Evolutionary conservation across 2,797 vertebrate genomes (phyloP).

Genomic region (Poeciliopsis presidionis): DNA sequence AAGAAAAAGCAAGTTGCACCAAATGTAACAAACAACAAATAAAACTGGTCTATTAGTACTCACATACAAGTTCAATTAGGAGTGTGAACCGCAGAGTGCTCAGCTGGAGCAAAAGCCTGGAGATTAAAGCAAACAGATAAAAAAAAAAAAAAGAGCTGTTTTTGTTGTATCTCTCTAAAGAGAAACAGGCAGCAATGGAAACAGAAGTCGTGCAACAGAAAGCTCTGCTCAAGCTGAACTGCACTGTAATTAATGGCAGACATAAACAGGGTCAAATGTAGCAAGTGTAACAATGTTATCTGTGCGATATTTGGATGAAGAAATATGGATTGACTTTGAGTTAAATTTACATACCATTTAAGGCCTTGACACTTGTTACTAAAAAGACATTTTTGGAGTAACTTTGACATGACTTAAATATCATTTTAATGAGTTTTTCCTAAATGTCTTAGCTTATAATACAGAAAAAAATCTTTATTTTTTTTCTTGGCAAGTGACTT

Average conservation of each 20-base stretch:
- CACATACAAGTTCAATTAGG: constrained; percentile 66
- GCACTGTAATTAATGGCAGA: constrained; percentile 45
- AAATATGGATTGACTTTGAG: constrained; percentile 14
- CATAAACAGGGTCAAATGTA: constrained; percentile 51
- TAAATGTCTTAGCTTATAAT: constrained; percentile 16
- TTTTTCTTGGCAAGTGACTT: not conserved
- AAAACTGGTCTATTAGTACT: constrained; percentile 64
- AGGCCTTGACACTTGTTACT: constrained; percentile 35
- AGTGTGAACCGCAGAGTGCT: constrained; percentile 52
- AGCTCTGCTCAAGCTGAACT: constrained; percentile 31
- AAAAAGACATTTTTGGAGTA: constrained; percentile 42
- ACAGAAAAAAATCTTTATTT: constrained; percentile 5
- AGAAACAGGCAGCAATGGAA: constrained; percentile 51
- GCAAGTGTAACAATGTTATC: constrained; percentile 19
- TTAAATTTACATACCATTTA: constrained; percentile 1
- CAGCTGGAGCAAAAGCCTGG: constrained; percentile 51
- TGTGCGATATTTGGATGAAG: constrained; percentile 19
- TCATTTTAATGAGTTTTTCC: constrained; percentile 12
- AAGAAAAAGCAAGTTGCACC: constrained; percentile 28
- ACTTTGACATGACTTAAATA: constrained; percentile 35
- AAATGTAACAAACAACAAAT: constrained; percentile 46
- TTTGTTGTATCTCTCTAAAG: constrained; percentile 45
- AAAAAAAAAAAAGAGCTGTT: constrained; percentile 8
- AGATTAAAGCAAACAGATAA: constrained; percentile 58
- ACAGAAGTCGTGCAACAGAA: constrained; percentile 31